Evolutionary conservation across 1,140 invertebrate species (phyloP).

Genomic region (Pogonognathellus flavescens): DNA sequence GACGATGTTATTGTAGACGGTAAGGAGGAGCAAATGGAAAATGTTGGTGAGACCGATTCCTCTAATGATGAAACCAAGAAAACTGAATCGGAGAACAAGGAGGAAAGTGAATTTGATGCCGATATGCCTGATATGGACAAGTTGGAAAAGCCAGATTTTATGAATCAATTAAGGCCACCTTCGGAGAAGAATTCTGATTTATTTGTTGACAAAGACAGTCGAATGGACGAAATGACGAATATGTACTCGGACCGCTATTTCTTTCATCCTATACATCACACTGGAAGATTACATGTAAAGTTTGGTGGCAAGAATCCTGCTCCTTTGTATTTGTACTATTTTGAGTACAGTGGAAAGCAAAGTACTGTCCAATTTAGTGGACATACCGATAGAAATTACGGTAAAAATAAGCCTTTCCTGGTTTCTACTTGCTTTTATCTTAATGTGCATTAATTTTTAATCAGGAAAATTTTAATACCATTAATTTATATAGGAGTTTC

Average conservation of each 20-base stretch:
- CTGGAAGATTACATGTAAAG: conserved; percentile 10
- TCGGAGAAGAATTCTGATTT: not conserved
- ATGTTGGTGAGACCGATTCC: not conserved
- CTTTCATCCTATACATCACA: conserved; percentile 45
- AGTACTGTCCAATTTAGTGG: conserved; percentile 43
- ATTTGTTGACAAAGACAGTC: conserved; percentile 32
- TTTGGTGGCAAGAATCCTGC: conserved; percentile 26
- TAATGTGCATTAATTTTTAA: no score
- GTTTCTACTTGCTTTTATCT: no score
- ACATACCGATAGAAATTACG: conserved; percentile 24
- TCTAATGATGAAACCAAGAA: not conserved
- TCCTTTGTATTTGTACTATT: conserved; percentile 53
- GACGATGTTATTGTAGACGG: no score
- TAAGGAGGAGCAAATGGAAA: not conserved
- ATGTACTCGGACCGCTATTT: conserved; percentile 60
- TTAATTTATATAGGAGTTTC: conserved; percentile 38
- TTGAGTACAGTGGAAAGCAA: conserved; percentile 42
- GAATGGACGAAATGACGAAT: conserved; percentile 33
- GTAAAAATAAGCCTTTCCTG: no score
- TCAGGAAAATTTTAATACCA: no score
- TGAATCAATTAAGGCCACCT: not conserved
- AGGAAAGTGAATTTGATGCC: not conserved
- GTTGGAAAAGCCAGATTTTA: not conserved
- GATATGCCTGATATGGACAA: not conserved
- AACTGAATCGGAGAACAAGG: not conserved